Conservation (phyloP, 2,888 invertebrate species). For the Rutpela maculata region DNA sequence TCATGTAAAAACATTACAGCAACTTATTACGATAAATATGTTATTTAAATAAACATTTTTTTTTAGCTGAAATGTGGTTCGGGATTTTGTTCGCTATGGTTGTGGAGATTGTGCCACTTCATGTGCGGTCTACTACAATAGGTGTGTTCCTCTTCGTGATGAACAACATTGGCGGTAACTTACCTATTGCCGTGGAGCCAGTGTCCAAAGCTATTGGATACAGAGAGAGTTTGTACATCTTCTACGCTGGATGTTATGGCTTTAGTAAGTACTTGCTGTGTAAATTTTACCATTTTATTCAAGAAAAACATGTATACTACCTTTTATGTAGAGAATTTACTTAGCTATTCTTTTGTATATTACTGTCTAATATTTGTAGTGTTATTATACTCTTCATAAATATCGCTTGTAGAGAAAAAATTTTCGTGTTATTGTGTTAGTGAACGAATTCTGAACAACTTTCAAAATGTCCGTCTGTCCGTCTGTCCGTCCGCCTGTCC, state of each 20-base stretch:
- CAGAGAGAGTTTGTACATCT: constrained; percentile 89
- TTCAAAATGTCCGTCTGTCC: no score
- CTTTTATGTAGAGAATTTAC: no score
- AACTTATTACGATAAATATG: not conserved
- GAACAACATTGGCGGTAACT: constrained; percentile 94
- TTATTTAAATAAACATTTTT: constrained; percentile 18
- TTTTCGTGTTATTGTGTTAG: no score
- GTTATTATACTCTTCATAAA: no score
- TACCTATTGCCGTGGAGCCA: constrained; percentile 91
- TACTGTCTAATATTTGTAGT: no score
- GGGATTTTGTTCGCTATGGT: constrained; percentile 93
- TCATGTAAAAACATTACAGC: not conserved
- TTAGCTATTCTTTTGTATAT: no score
- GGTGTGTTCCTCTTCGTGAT: constrained; percentile 93
- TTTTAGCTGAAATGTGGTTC: constrained; percentile 95
- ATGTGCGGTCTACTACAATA: constrained; percentile 88
- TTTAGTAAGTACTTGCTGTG: constrained; percentile 86
- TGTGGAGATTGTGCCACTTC: constrained; percentile 90
- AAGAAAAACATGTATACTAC: no score
- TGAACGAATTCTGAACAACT: no score
- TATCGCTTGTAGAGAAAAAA: no score
- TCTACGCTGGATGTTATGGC: constrained; percentile 91
- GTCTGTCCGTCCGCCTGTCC: no score
- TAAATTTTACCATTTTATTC: no score
- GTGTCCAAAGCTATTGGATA: constrained; percentile 88